These are phyloP conservation scores for Oscheius sp. DNA, from an alignment of 2,888 invertebrate genomes.

Conservation along the genomic window DNA sequence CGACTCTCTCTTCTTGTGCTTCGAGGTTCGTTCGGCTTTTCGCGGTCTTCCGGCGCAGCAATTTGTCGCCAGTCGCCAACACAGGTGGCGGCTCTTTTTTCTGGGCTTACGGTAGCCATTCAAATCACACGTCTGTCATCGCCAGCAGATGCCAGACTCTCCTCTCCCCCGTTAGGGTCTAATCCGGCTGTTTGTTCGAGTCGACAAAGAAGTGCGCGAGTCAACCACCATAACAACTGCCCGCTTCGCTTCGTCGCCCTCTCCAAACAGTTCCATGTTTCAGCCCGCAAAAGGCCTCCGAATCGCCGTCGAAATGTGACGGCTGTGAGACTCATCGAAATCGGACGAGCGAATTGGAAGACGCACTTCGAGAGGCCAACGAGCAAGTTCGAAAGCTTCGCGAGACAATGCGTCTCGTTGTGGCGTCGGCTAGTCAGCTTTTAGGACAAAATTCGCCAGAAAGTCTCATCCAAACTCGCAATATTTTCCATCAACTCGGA, in stretches of 20 bases:
- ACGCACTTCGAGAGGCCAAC: conserved; percentile 36
- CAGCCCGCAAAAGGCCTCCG: conserved; percentile 51
- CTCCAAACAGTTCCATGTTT: conserved; percentile 14
- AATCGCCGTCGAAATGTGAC: conserved; percentile 34
- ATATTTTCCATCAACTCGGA: conserved; percentile 16
- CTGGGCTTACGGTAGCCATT: not conserved
- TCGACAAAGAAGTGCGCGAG: conserved; percentile 16
- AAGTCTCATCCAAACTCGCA: not conserved
- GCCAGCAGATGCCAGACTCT: not conserved
- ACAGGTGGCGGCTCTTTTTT: not conserved
- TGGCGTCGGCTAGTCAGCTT: not conserved
- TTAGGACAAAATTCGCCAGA: conserved; percentile 17
- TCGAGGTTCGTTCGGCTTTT: conserved; percentile 44
- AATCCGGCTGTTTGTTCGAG: conserved; percentile 5
- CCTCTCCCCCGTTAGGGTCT: conserved; percentile 1
- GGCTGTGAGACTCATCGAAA: conserved; percentile 38
- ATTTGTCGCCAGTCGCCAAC: not conserved
- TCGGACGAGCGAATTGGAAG: conserved; percentile 45
- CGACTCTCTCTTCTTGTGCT: conserved; percentile 59
- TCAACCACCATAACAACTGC: not conserved
- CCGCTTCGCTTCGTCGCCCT: not conserved
- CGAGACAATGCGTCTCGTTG: conserved; percentile 41
- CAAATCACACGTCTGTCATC: not conserved
- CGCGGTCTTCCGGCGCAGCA: not conserved
- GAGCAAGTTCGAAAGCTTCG: conserved; percentile 43